Evolutionary conservation across 2,797 vertebrate genomes (phyloP).

Genomic region (Lagorchestes hirsutus): DNA sequence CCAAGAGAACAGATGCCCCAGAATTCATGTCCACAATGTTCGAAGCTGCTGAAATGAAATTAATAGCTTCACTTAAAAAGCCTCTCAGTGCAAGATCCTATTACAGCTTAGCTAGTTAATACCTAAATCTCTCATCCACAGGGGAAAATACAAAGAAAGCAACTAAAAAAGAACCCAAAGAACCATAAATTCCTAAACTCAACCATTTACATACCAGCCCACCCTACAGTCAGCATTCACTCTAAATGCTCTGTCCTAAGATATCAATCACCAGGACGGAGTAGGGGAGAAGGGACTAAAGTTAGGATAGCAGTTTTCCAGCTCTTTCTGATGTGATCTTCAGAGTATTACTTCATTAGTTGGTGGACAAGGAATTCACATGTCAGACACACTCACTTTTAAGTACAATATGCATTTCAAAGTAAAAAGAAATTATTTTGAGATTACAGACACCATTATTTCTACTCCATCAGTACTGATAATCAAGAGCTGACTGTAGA

Average conservation of each 20-base stretch:
- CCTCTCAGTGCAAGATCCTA: not conserved
- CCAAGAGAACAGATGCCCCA: not conserved
- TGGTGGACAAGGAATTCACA: constrained; percentile 26
- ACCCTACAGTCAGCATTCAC: not conserved
- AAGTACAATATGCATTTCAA: constrained; percentile 29
- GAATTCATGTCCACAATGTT: not conserved
- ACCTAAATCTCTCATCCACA: not conserved
- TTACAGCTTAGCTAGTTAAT: not conserved
- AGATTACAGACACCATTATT: constrained; percentile 4
- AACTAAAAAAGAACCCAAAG: constrained; percentile 17
- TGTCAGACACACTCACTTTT: not conserved
- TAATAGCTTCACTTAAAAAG: not conserved
- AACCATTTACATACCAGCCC: not conserved
- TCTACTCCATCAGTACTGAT: constrained; percentile 57
- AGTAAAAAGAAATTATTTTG: constrained; percentile 37
- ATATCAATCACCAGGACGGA: not conserved
- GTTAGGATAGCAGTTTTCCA: not conserved
- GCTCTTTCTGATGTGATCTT: constrained; percentile 1
- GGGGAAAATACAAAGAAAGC: constrained; percentile 23
- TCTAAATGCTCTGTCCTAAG: constrained; percentile 12
- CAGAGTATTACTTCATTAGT: constrained; percentile 7
- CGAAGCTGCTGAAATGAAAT: not conserved
- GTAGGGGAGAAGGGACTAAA: not conserved
- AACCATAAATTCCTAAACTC: not conserved
- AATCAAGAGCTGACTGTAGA: constrained; percentile 77